phyloP scores from a whole-genome alignment of 2,888 invertebrate species.

The Antheraea yamamai region DNA sequence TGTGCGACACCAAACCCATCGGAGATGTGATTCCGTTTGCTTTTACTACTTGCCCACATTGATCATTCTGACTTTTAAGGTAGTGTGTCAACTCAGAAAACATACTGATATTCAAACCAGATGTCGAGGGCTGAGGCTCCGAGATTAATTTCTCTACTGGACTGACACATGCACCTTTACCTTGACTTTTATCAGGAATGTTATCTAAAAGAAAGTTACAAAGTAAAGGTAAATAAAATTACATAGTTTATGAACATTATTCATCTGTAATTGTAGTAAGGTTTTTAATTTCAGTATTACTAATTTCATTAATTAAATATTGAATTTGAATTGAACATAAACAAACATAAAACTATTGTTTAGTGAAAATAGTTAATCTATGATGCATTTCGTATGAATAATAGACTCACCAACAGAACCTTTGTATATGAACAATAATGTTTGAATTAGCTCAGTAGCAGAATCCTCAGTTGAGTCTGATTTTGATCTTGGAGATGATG shows the following conservation, averaged over 20 bases:
- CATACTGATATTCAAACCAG: neutral
- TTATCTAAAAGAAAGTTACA: neutral
- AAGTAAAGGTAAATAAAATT: neutral
- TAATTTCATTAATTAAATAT: too few species aligned
- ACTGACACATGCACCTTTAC: neutral
- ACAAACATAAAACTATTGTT: neutral
- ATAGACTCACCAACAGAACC: neutral
- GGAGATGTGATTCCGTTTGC: neutral
- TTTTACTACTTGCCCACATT: neutral
- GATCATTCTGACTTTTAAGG: neutral
- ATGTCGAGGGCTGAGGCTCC: neutral
- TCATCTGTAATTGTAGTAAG: neutral
- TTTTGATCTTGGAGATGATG: neutral
- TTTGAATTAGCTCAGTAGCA: conserved; percentile 7
- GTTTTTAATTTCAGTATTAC: neutral
- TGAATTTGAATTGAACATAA: neutral
- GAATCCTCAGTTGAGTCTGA: neutral
- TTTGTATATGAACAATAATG: neutral
- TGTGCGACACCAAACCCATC: neutral
- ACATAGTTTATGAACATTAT: neutral
- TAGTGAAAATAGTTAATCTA: neutral
- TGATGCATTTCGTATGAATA: neutral
- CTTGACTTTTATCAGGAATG: neutral
- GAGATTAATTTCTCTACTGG: neutral
- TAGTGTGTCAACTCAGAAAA: neutral